These are phyloP conservation scores for Cecropterus lyciades DNA, from an alignment of 1,140 invertebrate genomes.

Conservation along the genomic window DNA sequence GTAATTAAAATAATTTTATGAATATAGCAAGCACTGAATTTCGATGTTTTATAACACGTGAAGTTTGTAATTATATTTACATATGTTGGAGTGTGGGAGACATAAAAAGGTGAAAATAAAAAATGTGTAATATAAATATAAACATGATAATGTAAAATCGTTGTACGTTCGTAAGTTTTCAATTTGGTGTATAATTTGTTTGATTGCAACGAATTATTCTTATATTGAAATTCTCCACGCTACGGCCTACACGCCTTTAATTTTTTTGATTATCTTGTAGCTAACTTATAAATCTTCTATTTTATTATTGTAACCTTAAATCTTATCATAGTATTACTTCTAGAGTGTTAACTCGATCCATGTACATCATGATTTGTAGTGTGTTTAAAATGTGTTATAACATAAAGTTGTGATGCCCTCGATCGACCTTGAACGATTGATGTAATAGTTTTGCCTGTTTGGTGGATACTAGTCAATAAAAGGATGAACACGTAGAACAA, in stretches of 20 bases:
- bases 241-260: conserved; percentile 26
- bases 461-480: too few relatives aligned
- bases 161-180: conserved; percentile 14
- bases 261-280: conserved; percentile 30
- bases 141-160: conserved; percentile 39
- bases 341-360: conserved; percentile 9
- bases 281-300: conserved; percentile 14
- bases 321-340: conserved; percentile 19
- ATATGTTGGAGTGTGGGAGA: conserved; percentile 58
- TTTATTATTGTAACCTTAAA: conserved; percentile 39
- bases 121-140: conserved; percentile 52
- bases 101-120: conserved; percentile 50
- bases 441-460: too few relatives aligned
- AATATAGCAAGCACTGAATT: conserved; percentile 79
- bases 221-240: background rate
- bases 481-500: too few relatives aligned
- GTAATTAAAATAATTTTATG: conserved; percentile 59
- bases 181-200: conserved; percentile 1
- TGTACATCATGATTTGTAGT: background rate
- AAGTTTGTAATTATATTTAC: conserved; percentile 74
- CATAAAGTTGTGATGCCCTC: too few relatives aligned
- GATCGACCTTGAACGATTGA: too few relatives aligned
- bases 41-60: conserved; percentile 77
- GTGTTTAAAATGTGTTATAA: too few relatives aligned
- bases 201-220: conserved; percentile 13